These are phyloP conservation scores for Lydus trimaculatus DNA, from an alignment of 2,888 invertebrate species.

Conservation along the genomic window DNA sequence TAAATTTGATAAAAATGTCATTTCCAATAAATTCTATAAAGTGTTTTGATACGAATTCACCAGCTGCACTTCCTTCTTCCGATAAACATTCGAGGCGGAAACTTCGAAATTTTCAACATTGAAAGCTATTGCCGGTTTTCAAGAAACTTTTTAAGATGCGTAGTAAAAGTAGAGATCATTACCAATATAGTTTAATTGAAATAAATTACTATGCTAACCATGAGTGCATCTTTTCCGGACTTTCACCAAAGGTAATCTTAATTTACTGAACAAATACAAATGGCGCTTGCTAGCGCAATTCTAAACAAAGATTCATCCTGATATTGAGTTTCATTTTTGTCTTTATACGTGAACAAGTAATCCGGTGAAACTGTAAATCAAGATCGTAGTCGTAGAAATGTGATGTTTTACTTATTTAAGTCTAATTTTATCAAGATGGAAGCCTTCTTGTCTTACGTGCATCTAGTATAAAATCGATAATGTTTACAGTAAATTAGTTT, in stretches of 20 bases:
- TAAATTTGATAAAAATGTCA: constrained; percentile 53
- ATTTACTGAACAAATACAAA: too few species aligned
- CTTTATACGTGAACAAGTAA: not conserved
- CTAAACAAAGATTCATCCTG: too few species aligned
- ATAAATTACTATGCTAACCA: too few species aligned
- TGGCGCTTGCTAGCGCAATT: too few species aligned
- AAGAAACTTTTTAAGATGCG: not conserved
- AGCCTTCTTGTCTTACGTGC: too few species aligned
- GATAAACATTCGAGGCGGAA: constrained; percentile 9
- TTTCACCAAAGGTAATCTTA: too few species aligned
- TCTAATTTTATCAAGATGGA: not conserved
- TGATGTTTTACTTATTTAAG: not conserved
- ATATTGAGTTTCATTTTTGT: too few species aligned
- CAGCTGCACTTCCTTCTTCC: constrained; percentile 18
- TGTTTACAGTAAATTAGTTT: constrained; percentile 11
- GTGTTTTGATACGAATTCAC: constrained; percentile 15
- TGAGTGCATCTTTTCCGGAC: too few species aligned
- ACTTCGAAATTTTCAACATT: not conserved
- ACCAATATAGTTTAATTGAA: too few species aligned
- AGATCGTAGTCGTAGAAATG: too few species aligned
- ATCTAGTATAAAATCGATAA: not conserved
- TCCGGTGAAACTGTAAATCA: too few species aligned
- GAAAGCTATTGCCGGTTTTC: not conserved
- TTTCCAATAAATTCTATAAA: constrained; percentile 44
- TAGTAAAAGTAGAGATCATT: not conserved